Evolutionary conservation across 1,140 invertebrate species (phyloP), one percentile per base, ranked within the genome.

Genomic region (Panagrolaimus sp.): DNA sequence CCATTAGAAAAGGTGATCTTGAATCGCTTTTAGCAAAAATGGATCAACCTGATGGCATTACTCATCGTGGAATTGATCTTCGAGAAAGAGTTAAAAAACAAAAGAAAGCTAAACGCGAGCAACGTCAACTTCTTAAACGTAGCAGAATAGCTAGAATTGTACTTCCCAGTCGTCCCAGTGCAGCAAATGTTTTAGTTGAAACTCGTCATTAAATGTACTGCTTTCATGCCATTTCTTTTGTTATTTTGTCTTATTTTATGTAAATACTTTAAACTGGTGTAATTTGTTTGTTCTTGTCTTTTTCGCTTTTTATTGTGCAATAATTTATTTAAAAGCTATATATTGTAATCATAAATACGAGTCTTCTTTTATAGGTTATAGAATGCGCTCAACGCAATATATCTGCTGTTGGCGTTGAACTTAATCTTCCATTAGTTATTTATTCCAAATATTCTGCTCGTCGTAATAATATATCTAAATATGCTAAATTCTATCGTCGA

Each of bases 1-100:
- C 96, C 0, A 89, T 98, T 65, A 23, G 78, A 53, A 79, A 79
- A 61, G 78, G 78, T 0, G 78, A 80, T 65, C 46, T 79, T 16
- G 78, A 80, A 47, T 78, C 78, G 9, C 62, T 79, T 14, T 47
- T 77, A 25, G 62, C 74, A 11, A 78, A 78, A 69, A 81, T 81
- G 78, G 79, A 81, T 69, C 74, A 75, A 66, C 47, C 72, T 31
- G 80, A 81, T 63, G 80, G 80, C 20, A 81, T 81, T 23, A 79
- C 80, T 25, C 80, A 81, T 72, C 72, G 80, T 14, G 80, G 80
- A 31, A 71, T 81, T 25, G 78, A 81, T 61, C 67, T 81, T 1
- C 70, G 71, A n/a, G 78, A 82, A 57, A 63, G 80, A 9, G 79
- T 82, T 9, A 82, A 82, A 67, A 82, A 81, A 67, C 73, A 75